Base-by-base conservation (phyloP, 1,140 invertebrate species). In the Tribolium castaneum region DNA sequence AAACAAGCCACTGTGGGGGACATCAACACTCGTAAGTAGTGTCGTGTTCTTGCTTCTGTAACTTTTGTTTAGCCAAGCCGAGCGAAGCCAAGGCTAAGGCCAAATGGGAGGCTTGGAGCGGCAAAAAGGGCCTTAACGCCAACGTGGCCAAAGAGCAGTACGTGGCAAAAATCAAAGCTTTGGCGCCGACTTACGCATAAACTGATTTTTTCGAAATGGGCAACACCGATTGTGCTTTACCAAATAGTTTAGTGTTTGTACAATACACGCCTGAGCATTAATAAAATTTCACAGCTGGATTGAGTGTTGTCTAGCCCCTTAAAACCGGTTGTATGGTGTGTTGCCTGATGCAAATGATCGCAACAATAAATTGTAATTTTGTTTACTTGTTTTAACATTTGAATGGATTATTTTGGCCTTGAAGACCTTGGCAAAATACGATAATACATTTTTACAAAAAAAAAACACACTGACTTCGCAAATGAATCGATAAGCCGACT, bases 21-120 rank as follows among this genome's bases (percentile, higher is more conserved):
- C 83, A 88, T 89, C 45, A 93, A 94, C 81, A 94, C 90, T 83
- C 83, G 93, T 94, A 89, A 84, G 77, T 72, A 72, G 39, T 72
- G 12, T 50, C 19, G 22, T 3, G 13, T 22, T n/a, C 13, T 75
- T 30, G 6, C 25, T 51, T 13, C 35, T n/a, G 12, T 14, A 74
- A 74, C 39, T 73, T 22, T 77, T 22, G 76, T 80, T 49, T 49
- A 82, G 81, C 72, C 7, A 81, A 80, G 52, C 78, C 80, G 10
- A 49, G 72, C 25, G 80, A 78, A 49, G 12, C 50, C 6, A 97
- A 96, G 87, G 97, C 95, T 52, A 98, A 98, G 87, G 96, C 96
- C 3, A 99, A 99, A 86, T 99, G 97, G 96, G 94, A 98, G 83
- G 92, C 95, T 12, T 99, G 97, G 97, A 91, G 92, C 80, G 87